phyloP scores from a whole-genome alignment of 2,113 vertebrate genomes.

The Hoplias malabaricus region DNA sequence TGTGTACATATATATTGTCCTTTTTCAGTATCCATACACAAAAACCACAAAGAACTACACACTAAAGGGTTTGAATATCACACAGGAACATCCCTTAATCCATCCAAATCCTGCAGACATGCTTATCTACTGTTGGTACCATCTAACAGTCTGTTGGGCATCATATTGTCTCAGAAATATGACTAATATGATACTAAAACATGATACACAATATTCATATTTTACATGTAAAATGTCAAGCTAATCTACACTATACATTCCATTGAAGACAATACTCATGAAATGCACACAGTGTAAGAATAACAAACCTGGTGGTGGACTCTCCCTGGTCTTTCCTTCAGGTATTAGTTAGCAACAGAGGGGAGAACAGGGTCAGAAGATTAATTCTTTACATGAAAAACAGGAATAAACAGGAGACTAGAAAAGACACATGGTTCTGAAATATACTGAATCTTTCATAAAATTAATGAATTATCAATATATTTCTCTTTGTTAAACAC shows the following conservation, averaged over 20 bases:
- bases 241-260: neutral
- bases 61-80: too few species aligned
- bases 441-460: conserved; percentile 49
- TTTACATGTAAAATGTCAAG: neutral
- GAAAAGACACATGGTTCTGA: conserved; percentile 61
- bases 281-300: conserved; percentile 64
- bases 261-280: neutral
- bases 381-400: conserved; percentile 43
- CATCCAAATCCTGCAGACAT: too few species aligned
- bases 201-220: too few species aligned
- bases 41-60: neutral
- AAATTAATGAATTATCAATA: conserved; percentile 42
- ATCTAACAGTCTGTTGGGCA: neutral
- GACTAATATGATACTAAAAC: neutral
- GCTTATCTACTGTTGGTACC: too few species aligned
- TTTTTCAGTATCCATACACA: neutral
- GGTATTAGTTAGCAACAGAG: conserved; percentile 75
- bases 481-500: conserved; percentile 48
- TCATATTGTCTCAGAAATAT: neutral
- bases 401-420: conserved; percentile 67
- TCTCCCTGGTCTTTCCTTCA: conserved; percentile 92
- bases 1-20: neutral
- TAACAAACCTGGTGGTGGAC: conserved; percentile 85
- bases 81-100: too few species aligned
- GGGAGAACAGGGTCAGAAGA: conserved; percentile 49